These are phyloP conservation scores for Entelurus aequoreus DNA, from an alignment of 2,113 vertebrate species.

Conservation along the genomic window DNA sequence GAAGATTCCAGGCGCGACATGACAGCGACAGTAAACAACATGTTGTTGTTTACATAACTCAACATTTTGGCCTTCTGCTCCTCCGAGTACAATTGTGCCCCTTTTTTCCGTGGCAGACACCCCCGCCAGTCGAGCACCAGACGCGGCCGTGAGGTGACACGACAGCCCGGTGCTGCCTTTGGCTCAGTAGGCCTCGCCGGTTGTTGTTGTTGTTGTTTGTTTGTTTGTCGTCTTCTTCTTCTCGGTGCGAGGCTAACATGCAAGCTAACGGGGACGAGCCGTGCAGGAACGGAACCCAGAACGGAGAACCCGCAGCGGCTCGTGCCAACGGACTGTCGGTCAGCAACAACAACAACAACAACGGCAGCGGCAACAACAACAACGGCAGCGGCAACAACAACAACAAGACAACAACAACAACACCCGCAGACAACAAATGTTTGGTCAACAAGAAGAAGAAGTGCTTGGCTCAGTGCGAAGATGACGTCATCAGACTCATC, in stretches of 20 bases:
- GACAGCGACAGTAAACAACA: constrained; percentile 63
- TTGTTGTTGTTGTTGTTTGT: constrained; percentile 22
- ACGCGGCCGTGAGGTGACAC: constrained; percentile 78
- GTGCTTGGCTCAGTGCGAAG: constrained; percentile 86
- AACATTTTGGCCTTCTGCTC: constrained; percentile 70
- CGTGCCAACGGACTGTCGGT: constrained; percentile 84
- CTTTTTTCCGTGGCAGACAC: constrained; percentile 74
- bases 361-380: constrained; percentile 71
- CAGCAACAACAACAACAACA: constrained; percentile 71
- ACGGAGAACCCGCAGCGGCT: constrained; percentile 76
- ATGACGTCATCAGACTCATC: constrained; percentile 92
- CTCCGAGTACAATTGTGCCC: constrained; percentile 75
- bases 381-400: constrained; percentile 68
- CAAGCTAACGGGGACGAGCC: constrained; percentile 86
- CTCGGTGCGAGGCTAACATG: constrained; percentile 70
- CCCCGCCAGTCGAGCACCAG: constrained; percentile 79
- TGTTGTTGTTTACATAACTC: constrained; percentile 74
- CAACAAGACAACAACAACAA: constrained; percentile 49
- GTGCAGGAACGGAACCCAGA: constrained; percentile 76
- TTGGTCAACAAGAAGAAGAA: constrained; percentile 84
- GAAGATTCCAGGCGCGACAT: constrained; percentile 9
- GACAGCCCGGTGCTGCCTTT: constrained; percentile 81
- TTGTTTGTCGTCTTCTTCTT: constrained; percentile 32
- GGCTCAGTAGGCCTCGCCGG: constrained; percentile 80
- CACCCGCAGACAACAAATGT: constrained; percentile 64